Conservation (phyloP, 1,140 invertebrate species). For the Matsumurasca onukii region DNA sequence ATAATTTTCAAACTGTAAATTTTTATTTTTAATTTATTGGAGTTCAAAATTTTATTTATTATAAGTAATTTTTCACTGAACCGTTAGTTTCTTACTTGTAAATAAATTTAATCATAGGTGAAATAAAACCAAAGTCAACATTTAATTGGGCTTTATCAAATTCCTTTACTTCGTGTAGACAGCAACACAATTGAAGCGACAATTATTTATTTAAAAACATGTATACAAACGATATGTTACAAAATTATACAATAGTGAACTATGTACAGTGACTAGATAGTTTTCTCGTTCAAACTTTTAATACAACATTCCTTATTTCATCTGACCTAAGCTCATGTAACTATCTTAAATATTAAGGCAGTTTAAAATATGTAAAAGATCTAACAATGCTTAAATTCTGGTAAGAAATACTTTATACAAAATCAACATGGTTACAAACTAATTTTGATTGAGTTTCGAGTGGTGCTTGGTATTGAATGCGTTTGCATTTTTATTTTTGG, state of each 20-base stretch:
- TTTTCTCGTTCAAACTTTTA: background rate
- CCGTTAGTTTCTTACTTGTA: background rate
- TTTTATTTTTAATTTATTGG: background rate
- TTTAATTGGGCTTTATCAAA: no score
- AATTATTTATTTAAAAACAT: slow-evolving; percentile 4
- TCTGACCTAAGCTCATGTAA: slow-evolving; percentile 2
- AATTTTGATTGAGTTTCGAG: background rate
- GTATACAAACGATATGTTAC: slow-evolving; percentile 15
- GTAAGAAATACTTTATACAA: background rate
- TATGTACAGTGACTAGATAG: background rate
- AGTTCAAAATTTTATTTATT: background rate
- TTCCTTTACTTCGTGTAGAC: slow-evolving; percentile 10
- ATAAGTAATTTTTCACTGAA: background rate
- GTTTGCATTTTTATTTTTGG: background rate
- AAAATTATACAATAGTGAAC: slow-evolving; percentile 6
- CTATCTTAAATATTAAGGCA: background rate
- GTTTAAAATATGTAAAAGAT: background rate
- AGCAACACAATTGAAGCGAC: background rate
- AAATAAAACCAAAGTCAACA: background rate
- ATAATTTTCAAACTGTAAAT: background rate
- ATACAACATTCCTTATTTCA: no score
- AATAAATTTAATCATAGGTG: background rate
- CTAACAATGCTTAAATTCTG: slow-evolving; percentile 1
- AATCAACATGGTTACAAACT: background rate
- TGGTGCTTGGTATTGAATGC: background rate